Evolutionary conservation across 2,888 invertebrate species (phyloP).

Genomic region (Melieria omissa): DNA sequence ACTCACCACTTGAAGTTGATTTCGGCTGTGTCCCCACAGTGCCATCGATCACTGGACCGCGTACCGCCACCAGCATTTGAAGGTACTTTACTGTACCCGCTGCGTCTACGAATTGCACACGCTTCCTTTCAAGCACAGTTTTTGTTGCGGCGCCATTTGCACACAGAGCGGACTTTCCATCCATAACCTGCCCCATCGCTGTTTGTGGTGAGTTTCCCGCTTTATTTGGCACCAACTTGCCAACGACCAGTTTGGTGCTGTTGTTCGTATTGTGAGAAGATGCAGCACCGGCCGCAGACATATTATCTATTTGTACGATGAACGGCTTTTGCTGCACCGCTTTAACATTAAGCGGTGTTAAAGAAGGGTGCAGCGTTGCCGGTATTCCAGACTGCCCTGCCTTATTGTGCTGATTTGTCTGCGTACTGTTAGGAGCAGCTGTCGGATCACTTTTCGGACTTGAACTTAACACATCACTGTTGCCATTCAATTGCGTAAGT

Average conservation of each 20-base stretch:
- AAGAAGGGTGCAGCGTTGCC: too few relatives aligned
- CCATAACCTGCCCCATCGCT: neutral
- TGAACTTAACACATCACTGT: neutral
- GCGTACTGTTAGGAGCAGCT: too few relatives aligned
- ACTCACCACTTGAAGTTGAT: too few relatives aligned
- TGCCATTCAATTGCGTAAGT: neutral
- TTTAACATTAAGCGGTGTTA: neutral
- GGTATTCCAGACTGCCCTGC: too few relatives aligned
- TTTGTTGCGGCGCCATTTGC: constrained; percentile 23
- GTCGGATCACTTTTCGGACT: too few relatives aligned
- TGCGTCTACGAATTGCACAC: constrained; percentile 53
- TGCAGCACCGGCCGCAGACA: neutral
- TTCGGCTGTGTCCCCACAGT: too few relatives aligned
- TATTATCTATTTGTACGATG: neutral
- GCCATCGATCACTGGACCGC: too few relatives aligned
- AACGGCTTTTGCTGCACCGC: neutral
- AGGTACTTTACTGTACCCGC: constrained; percentile 53
- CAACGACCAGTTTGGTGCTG: constrained; percentile 6
- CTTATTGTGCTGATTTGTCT: too few relatives aligned
- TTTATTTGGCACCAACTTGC: constrained; percentile 14
- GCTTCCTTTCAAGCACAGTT: constrained; percentile 51
- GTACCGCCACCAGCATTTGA: constrained; percentile 51
- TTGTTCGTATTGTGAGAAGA: neutral
- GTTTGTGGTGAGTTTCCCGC: neutral
- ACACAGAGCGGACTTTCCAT: neutral